A percentile compares a stretch with the other conserved stretches of the same genome.
Conservation (phyloP, 2,797 vertebrate genomes). For the Sardinella longiceps region DNA sequence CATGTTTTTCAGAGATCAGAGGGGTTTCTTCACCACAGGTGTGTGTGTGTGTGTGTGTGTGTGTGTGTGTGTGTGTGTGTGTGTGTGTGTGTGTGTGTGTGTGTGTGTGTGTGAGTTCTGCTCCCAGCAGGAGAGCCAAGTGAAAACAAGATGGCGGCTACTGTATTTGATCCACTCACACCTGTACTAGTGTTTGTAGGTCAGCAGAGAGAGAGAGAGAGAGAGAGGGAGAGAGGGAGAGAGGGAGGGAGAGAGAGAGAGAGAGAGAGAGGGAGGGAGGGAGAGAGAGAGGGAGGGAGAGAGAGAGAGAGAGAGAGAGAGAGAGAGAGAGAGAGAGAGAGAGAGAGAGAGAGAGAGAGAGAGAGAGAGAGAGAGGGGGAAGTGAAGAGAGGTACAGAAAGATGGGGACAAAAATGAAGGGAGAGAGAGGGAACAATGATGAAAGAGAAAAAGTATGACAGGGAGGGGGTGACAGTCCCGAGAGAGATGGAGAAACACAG, state of each 20-base stretch:
- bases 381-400: too few species aligned
- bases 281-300: neutral
- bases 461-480: neutral
- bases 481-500: too few species aligned
- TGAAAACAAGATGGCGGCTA: neutral
- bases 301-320: neutral
- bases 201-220: neutral
- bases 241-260: neutral
- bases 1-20: neutral
- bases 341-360: neutral
- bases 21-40: neutral
- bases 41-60: neutral
- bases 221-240: neutral
- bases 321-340: neutral
- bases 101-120: neutral
- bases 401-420: neutral
- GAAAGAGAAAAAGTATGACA: neutral
- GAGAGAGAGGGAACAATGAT: too few species aligned
- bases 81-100: neutral
- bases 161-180: neutral
- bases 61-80: slow-evolving; percentile 7
- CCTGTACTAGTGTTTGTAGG: neutral
- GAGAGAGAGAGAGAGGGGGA: neutral
- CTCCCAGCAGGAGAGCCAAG: neutral
- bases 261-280: neutral